Conservation (phyloP, 2,888 invertebrate genomes). For the Noctua janthe region DNA sequence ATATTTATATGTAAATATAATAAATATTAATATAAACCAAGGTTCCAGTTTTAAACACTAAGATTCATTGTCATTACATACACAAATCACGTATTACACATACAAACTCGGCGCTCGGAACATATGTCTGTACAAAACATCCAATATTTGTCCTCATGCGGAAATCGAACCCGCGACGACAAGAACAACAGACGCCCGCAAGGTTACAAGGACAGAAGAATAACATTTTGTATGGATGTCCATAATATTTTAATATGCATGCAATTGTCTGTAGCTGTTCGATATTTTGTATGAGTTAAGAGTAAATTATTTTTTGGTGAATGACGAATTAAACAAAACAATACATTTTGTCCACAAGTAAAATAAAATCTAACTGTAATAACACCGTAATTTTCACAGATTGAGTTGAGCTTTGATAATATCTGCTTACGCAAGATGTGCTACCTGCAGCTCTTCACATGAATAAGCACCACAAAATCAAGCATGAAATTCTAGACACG, state of each 20-base stretch:
- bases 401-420: not conserved
- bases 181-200: constrained; percentile 39
- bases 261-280: not conserved
- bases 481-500: not conserved
- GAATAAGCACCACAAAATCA: not conserved
- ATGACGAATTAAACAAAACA: constrained; percentile 24
- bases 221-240: constrained; percentile 16
- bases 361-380: not conserved
- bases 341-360: not conserved
- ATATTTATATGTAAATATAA: not conserved
- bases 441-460: no score
- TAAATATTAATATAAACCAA: constrained; percentile 17
- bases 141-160: constrained; percentile 54
- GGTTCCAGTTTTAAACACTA: constrained; percentile 15
- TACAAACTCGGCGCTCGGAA: constrained; percentile 36
- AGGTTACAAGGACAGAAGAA: constrained; percentile 50
- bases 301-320: not conserved
- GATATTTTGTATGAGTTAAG: not conserved
- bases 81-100: constrained; percentile 46
- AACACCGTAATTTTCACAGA: constrained; percentile 5
- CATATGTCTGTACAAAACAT: constrained; percentile 44
- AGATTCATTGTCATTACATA: constrained; percentile 16
- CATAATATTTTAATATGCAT: constrained; percentile 2
- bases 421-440: not conserved
- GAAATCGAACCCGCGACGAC: constrained; percentile 45